Evolutionary conservation across 2,888 invertebrate genomes (phyloP).

Genomic region (Liopterus haemorrhoidalis): DNA sequence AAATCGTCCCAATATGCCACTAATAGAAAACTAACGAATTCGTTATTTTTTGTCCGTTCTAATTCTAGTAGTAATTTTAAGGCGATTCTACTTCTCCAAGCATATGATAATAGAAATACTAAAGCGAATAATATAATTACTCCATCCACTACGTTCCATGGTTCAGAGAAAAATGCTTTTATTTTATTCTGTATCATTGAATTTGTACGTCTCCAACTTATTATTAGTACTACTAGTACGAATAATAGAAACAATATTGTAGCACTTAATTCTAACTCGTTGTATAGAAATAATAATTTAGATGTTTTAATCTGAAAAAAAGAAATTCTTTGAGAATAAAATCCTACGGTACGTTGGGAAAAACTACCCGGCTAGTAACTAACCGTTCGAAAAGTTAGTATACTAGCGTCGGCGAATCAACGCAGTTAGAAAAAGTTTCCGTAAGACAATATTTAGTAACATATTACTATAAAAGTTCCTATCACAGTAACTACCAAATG

Average conservation of each 20-base stretch:
- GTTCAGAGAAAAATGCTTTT: constrained; percentile 27
- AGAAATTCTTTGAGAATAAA: constrained; percentile 4
- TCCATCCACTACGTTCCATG: constrained; percentile 35
- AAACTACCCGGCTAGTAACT: too few relatives aligned
- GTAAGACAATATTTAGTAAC: too few relatives aligned
- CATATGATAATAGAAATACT: constrained; percentile 29
- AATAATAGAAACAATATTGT: constrained; percentile 30
- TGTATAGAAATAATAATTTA: constrained; percentile 32
- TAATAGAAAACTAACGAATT: constrained; percentile 37
- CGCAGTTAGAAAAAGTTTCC: too few relatives aligned
- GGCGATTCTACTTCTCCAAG: constrained; percentile 26
- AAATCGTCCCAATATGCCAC: constrained; percentile 33
- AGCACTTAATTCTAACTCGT: constrained; percentile 24
- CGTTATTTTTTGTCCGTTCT: constrained; percentile 33
- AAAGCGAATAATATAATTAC: constrained; percentile 33
- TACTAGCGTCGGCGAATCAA: too few relatives aligned
- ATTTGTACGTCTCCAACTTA: constrained; percentile 27
- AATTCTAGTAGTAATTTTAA: constrained; percentile 27
- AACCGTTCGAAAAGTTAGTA: too few relatives aligned
- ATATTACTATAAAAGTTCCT: too few relatives aligned
- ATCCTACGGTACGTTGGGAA: not conserved
- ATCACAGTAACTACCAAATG: too few relatives aligned
- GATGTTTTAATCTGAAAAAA: constrained; percentile 35
- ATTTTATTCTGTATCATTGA: constrained; percentile 25
- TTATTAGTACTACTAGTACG: constrained; percentile 27